A percentile compares a stretch with the other conserved stretches of the same genome.
Conservation (phyloP, 2,888 invertebrate species). For the Oscheius sp. region DNA sequence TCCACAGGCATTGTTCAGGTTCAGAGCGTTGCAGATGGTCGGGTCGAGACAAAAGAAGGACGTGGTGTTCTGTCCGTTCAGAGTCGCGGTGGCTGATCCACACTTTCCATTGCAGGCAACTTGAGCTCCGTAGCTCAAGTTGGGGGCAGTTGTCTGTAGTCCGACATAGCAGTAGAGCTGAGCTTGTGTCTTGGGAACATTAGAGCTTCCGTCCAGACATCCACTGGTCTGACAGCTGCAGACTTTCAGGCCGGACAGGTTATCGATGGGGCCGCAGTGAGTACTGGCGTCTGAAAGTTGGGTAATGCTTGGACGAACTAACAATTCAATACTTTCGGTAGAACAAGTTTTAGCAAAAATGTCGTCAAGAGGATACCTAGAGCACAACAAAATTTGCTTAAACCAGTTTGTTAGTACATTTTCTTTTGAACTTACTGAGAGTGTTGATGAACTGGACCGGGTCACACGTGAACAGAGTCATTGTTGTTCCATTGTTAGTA, state of each 20-base stretch:
- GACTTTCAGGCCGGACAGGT: background rate
- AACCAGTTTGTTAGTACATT: too few species aligned
- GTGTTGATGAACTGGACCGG: conserved; percentile 47
- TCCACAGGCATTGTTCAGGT: conserved; percentile 47
- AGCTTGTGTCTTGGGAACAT: conserved; percentile 35
- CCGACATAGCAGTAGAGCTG: conserved; percentile 48
- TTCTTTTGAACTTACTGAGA: conserved; percentile 38
- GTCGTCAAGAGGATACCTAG: too few species aligned
- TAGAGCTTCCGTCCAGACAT: conserved; percentile 47
- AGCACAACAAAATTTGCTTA: too few species aligned
- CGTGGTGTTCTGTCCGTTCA: conserved; percentile 40
- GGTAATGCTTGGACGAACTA: too few species aligned
- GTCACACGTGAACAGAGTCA: conserved; percentile 51
- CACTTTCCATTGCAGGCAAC: conserved; percentile 47
- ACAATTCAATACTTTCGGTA: background rate
- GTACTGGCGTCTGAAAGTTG: conserved; percentile 18
- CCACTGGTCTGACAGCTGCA: conserved; percentile 44
- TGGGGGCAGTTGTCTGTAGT: conserved; percentile 26
- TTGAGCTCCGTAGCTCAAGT: background rate
- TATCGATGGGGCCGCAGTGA: conserved; percentile 20
- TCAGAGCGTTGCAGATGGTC: conserved; percentile 45
- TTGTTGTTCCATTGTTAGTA: conserved; percentile 19
- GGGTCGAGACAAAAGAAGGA: conserved; percentile 52
- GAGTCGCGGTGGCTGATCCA: conserved; percentile 41
- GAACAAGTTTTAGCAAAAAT: too few species aligned